Evolutionary conservation across 2,113 vertebrate species (phyloP), one percentile per base, ranked within the genome.

Genomic region (Eira barbara): DNA sequence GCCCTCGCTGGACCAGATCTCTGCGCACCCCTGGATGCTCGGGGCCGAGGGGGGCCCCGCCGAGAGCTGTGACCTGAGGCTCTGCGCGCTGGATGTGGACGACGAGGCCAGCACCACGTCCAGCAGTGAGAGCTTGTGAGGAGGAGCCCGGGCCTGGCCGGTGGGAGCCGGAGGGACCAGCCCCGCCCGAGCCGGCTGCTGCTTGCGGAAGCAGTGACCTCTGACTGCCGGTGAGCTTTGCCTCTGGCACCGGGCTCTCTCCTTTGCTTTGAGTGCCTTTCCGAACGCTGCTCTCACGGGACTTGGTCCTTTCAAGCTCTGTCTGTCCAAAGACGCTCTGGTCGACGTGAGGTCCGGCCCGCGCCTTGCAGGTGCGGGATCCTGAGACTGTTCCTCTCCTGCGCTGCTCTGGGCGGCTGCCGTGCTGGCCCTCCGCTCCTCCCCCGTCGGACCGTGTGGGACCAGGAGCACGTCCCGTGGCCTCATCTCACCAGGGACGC

Each of bases 261-360:
- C 99, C 99, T 99, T 99, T 99, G 99, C 99, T 99, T 99, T 99
- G 99, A 99, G 99, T 99, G 99, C 99, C 99, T 99, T 99, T 99
- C 99, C 98, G 98, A 99, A 99, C 99, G 99, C 99, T 99, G 99
- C 99, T 99, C 99, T 99, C 99, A 98, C 98, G 98, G 99, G 99
- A 98, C 99, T 99, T 99, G 99, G 97, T 97, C 80, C 98, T 98
- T 98, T 98, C 97, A 93, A 98, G 98, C 98, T 99, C 98, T 98
- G 97, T 98, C 98, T 99, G 98, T 98, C 99, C 99, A 99, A 98
- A 99, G 98, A 99, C 98, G 97, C 98, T 87, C 98, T 76, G 97
- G 98, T 95, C 91, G 61, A 96, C 98, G 92, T 87, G 93, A 98
- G 98, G 98, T 95, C 97, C 92, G 69, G 97, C 97, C 97, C 93